Percentiles rank a stretch among this genome's conserved stretches.
Evolutionary conservation across 92 coral and sea anemone genomes (phyloP).

Genomic region (Paramuricea clavata): DNA sequence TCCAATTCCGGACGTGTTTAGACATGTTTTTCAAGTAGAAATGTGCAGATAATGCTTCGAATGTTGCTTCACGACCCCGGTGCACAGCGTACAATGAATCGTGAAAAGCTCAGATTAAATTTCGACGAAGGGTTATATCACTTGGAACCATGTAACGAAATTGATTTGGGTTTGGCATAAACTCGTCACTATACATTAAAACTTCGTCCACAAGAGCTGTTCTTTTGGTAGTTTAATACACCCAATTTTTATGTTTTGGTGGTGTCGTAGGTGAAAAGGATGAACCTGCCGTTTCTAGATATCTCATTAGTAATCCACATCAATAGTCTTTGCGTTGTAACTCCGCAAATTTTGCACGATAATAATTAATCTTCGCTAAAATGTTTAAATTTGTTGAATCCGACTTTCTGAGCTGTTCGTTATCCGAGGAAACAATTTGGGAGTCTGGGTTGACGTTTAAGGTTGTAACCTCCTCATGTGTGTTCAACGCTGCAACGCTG

Average conservation of each 20-base stretch:
- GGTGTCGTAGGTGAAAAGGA: slow-evolving; percentile 48
- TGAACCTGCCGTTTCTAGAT: slow-evolving; percentile 40
- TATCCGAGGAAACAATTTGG: neutral
- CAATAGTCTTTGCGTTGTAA: slow-evolving; percentile 62
- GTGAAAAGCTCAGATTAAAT: slow-evolving; percentile 46
- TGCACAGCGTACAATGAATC: slow-evolving; percentile 69
- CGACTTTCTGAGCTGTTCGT: slow-evolving; percentile 5
- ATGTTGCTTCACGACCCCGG: slow-evolving; percentile 71
- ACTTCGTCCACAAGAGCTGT: slow-evolving; percentile 55
- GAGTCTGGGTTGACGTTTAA: neutral
- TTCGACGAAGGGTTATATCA: slow-evolving; percentile 38
- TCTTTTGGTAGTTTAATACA: slow-evolving; percentile 68
- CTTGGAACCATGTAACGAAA: slow-evolving; percentile 43
- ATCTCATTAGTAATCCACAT: slow-evolving; percentile 47
- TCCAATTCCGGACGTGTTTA: slow-evolving; percentile 70
- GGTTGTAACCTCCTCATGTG: neutral
- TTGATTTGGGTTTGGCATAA: slow-evolving; percentile 61
- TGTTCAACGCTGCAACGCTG: slow-evolving; percentile 21
- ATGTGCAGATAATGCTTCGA: slow-evolving; percentile 63
- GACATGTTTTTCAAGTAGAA: slow-evolving; percentile 68
- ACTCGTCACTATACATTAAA: slow-evolving; percentile 64
- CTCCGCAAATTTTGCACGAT: slow-evolving; percentile 58
- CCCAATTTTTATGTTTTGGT: slow-evolving; percentile 52
- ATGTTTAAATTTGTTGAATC: neutral
- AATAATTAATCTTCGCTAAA: slow-evolving; percentile 38